phyloP scores from a whole-genome alignment of 2,888 invertebrate genomes.

The Perdita meconis region DNA sequence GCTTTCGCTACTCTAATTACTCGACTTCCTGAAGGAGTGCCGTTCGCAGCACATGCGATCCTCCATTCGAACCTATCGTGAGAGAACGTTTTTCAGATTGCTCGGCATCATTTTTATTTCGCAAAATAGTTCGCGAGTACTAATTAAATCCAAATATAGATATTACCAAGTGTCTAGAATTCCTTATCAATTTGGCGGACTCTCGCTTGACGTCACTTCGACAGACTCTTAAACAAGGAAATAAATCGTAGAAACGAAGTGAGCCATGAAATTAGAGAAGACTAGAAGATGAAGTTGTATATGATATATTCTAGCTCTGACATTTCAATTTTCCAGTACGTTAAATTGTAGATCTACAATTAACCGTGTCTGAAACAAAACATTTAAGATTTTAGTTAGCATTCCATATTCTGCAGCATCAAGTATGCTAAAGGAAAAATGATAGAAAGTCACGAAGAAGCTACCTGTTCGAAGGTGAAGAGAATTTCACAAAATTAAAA shows the following conservation, averaged over 20 bases:
- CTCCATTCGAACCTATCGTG: slow-evolving; percentile 18
- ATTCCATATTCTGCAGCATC: no score
- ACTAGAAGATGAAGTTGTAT: no score
- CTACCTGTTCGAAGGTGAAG: not conserved
- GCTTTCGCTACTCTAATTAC: slow-evolving; percentile 47
- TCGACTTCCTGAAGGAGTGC: slow-evolving; percentile 33
- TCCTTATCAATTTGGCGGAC: not conserved
- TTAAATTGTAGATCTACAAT: no score
- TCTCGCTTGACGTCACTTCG: no score
- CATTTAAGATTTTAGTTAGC: no score
- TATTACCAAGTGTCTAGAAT: not conserved
- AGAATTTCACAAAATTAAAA: not conserved
- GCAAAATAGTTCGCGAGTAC: not conserved
- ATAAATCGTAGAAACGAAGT: no score
- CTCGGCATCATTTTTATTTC: not conserved
- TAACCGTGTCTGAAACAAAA: no score
- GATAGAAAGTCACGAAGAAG: not conserved
- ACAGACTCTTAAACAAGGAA: no score
- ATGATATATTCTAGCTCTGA: no score
- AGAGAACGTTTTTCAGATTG: slow-evolving; percentile 19
- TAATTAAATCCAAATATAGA: slow-evolving; percentile 1
- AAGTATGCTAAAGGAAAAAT: not conserved
- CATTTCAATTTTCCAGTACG: no score
- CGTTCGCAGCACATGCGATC: slow-evolving; percentile 10
- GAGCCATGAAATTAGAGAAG: no score